phyloP scores from a whole-genome alignment of 2,888 invertebrate species.

The Chrysolina americana region DNA sequence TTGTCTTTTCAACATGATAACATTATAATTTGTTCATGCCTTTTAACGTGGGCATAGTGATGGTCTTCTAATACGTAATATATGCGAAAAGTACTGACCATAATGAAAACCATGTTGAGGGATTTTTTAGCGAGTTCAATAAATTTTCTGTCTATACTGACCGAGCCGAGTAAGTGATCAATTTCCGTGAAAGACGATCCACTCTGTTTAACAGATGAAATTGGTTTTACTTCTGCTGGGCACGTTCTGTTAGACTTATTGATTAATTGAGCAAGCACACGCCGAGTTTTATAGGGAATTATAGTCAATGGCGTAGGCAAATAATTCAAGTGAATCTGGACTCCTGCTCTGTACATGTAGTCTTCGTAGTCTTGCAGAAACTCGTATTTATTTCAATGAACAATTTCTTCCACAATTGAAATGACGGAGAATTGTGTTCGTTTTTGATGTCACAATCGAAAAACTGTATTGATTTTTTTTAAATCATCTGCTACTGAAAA shows the following conservation, averaged over 20 bases:
- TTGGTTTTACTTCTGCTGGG: constrained; percentile 21
- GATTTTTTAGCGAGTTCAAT: neutral
- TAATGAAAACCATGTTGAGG: neutral
- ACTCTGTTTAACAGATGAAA: constrained; percentile 22
- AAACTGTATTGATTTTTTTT: too few relatives aligned
- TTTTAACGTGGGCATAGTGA: neutral
- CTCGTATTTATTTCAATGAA: too few relatives aligned
- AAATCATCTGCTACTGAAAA: too few relatives aligned
- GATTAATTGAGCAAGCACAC: constrained; percentile 32
- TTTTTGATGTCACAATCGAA: too few relatives aligned
- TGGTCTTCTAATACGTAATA: too few relatives aligned
- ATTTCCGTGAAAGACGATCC: constrained; percentile 25
- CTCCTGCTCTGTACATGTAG: neutral
- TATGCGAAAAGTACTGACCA: neutral
- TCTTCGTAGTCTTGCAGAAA: too few relatives aligned
- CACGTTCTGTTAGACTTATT: constrained; percentile 33
- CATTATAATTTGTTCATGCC: neutral
- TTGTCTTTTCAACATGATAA: too few relatives aligned
- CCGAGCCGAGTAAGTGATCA: constrained; percentile 6
- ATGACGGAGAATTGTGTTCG: too few relatives aligned
- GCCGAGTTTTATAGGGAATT: constrained; percentile 30
- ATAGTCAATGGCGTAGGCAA: constrained; percentile 12
- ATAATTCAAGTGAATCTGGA: neutral
- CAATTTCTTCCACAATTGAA: too few relatives aligned
- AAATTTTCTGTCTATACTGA: constrained; percentile 12